These are phyloP conservation scores for Polyommatus icarus DNA, from an alignment of 2,888 invertebrate genomes.

Conservation along the genomic window DNA sequence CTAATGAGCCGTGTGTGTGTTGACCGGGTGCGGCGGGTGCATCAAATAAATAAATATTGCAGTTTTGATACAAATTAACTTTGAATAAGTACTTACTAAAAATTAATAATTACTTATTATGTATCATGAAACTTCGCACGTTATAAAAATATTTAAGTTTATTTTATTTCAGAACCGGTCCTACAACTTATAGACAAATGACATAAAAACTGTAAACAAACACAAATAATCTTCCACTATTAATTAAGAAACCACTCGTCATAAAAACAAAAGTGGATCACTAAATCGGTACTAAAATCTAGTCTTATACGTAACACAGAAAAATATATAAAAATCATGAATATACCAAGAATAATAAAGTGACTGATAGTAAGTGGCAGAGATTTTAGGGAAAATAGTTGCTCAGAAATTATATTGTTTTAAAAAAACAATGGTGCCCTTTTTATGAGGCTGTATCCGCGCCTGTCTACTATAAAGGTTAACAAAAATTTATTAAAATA, in stretches of 20 bases:
- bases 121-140: not conserved
- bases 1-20: too few species aligned
- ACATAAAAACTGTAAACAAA: constrained; percentile 7
- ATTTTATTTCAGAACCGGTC: not conserved
- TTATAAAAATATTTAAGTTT: not conserved
- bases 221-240: constrained; percentile 7
- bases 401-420: too few species aligned
- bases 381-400: too few species aligned
- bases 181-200: not conserved
- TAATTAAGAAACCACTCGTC: not conserved
- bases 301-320: not conserved
- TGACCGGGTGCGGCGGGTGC: too few species aligned
- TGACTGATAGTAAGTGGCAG: too few species aligned
- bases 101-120: too few species aligned
- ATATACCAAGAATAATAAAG: not conserved
- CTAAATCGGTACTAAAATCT: not conserved
- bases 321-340: not conserved
- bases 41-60: not conserved
- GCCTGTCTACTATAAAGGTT: too few species aligned
- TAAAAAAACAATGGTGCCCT: too few species aligned
- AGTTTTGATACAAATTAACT: not conserved
- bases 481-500: too few species aligned
- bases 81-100: too few species aligned
- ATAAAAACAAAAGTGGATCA: not conserved
- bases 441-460: too few species aligned